Evolutionary conservation across 2,797 vertebrate species (phyloP).

Genomic region (Takifugu ocellatus): DNA sequence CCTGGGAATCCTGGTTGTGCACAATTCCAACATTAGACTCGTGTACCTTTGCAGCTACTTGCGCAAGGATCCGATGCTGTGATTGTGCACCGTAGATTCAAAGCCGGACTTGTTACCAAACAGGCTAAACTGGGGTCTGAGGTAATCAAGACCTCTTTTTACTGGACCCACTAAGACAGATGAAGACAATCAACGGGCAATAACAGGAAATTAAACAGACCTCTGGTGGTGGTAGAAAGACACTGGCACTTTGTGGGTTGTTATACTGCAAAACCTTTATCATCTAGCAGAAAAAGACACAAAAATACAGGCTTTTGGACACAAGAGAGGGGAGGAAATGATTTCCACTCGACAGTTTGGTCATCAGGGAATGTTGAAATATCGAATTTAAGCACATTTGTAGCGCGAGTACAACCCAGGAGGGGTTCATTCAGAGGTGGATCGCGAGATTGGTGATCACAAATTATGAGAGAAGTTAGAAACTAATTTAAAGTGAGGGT

Average conservation of each 20-base stretch:
- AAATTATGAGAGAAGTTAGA: not conserved
- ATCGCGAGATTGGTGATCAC: too few relatives aligned
- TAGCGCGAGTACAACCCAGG: constrained; percentile 2
- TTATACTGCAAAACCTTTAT: constrained; percentile 85
- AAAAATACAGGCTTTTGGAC: constrained; percentile 61
- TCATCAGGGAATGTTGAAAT: constrained; percentile 6
- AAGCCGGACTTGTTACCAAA: constrained; percentile 15
- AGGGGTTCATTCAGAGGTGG: not conserved
- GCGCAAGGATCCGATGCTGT: not conserved
- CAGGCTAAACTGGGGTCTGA: constrained; percentile 29
- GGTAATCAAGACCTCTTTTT: constrained; percentile 33
- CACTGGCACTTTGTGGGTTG: constrained; percentile 77
- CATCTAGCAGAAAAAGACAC: constrained; percentile 76
- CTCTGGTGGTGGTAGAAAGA: constrained; percentile 81
- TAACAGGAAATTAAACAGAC: constrained; percentile 74
- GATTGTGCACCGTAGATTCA: constrained; percentile 12
- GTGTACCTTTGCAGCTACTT: not conserved
- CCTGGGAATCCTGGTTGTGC: constrained; percentile 86
- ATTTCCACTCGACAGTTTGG: constrained; percentile 18
- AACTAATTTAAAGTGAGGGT: not conserved
- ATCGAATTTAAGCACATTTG: constrained; percentile 12
- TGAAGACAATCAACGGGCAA: constrained; percentile 58
- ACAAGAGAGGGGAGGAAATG: constrained; percentile 41
- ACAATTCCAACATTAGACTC: constrained; percentile 7
- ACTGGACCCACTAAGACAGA: constrained; percentile 39